A percentile compares a stretch with the other conserved stretches of the same genome.
Conservation (phyloP, 2,888 invertebrate genomes). For the Melanostoma mellinum region DNA sequence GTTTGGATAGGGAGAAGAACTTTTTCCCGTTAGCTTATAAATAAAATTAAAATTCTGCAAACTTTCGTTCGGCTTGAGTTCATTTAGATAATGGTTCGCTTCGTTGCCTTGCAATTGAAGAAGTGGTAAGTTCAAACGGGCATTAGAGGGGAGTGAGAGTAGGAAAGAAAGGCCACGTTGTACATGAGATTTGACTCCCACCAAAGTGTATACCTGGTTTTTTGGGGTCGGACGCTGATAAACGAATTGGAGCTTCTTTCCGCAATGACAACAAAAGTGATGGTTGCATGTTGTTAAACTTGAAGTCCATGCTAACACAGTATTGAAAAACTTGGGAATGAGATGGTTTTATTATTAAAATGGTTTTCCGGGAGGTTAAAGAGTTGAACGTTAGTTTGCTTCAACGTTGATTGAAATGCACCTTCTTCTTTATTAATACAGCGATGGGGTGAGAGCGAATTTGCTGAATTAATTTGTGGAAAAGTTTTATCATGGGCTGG, state of each 20-base stretch:
- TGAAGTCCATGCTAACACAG: constrained; percentile 16
- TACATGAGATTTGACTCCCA: constrained; percentile 4
- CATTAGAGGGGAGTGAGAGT: not conserved
- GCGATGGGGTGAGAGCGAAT: constrained; percentile 12
- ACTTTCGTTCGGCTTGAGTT: constrained; percentile 67
- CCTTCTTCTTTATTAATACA: constrained; percentile 38
- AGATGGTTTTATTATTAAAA: constrained; percentile 56
- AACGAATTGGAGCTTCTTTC: constrained; percentile 50
- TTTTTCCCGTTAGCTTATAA: constrained; percentile 65
- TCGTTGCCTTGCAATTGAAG: constrained; percentile 44
- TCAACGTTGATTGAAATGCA: constrained; percentile 48
- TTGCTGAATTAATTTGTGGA: constrained; percentile 37
- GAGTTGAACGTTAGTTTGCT: constrained; percentile 26
- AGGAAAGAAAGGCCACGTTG: constrained; percentile 30
- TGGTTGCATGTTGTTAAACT: constrained; percentile 12
- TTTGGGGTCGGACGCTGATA: constrained; percentile 5
- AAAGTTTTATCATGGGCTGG: not conserved
- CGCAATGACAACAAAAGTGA: constrained; percentile 45
- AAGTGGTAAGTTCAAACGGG: constrained; percentile 2
- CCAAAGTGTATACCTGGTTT: constrained; percentile 12
- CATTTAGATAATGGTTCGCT: constrained; percentile 54
- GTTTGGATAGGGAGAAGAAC: constrained; percentile 37
- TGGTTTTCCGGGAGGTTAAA: constrained; percentile 22
- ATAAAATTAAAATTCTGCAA: constrained; percentile 71
- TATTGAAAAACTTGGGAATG: constrained; percentile 25